These are phyloP conservation scores for Epinotia bilunana DNA, from an alignment of 2,888 invertebrate genomes.

Conservation along the genomic window DNA sequence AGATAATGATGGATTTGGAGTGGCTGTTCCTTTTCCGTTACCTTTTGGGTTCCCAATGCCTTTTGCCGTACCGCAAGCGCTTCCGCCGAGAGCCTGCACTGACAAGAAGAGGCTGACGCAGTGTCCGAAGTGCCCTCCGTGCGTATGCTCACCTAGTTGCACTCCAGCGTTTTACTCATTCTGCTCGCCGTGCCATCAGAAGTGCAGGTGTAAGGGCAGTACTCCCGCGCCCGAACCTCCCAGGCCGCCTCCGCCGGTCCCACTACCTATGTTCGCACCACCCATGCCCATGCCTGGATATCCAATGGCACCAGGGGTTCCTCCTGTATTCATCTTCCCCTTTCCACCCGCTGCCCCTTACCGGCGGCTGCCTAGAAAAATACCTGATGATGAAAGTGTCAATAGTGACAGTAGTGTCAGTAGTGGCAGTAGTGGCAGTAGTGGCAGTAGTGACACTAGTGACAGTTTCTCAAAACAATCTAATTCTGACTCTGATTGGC, in stretches of 20 bases:
- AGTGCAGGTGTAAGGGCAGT: conserved; percentile 65
- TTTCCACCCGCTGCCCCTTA: conserved; percentile 44
- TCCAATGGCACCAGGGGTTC: conserved; percentile 41
- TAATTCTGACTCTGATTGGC: conserved; percentile 44
- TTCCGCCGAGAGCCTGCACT: conserved; percentile 51
- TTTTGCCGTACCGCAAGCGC: conserved; percentile 57
- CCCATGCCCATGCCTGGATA: conserved; percentile 47
- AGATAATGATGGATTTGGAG: neutral
- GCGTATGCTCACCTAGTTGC: conserved; percentile 67
- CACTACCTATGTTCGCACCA: conserved; percentile 47
- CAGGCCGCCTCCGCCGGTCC: conserved; percentile 47
- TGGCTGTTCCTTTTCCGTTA: conserved; percentile 3
- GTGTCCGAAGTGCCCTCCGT: conserved; percentile 74
- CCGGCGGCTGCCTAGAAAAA: conserved; percentile 2
- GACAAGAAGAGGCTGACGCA: conserved; percentile 44
- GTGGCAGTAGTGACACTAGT: neutral
- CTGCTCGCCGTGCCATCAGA: conserved; percentile 71
- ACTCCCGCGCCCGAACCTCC: conserved; percentile 57
- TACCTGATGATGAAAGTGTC: neutral
- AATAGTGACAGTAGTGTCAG: neutral
- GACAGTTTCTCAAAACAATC: neutral
- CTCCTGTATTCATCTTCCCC: conserved; percentile 50
- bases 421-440: neutral
- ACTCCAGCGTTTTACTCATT: conserved; percentile 74
- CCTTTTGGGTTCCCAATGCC: conserved; percentile 46